phyloP scores from a whole-genome alignment of 2,797 vertebrate genomes.

The Phyllotis vaccarum region DNA sequence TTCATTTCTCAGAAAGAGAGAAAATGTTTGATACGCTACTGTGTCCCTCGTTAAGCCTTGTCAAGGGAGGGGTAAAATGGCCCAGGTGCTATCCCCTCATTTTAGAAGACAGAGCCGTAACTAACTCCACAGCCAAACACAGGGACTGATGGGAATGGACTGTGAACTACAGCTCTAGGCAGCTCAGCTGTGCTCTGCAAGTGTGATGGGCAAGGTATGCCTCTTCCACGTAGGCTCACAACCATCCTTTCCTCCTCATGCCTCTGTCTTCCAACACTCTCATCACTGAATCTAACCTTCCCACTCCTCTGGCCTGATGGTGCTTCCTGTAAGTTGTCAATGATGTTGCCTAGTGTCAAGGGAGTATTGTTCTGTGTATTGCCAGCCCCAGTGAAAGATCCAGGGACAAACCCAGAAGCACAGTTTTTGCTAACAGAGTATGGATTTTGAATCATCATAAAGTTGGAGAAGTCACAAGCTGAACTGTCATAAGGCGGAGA shows the following conservation, averaged over 20 bases:
- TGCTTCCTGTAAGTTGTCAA: not conserved
- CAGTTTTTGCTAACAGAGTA: not conserved
- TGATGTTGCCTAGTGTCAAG: too few relatives aligned
- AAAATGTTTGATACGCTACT: accelerated
- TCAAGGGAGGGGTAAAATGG: not conserved
- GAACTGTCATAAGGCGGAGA: not conserved
- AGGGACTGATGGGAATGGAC: not conserved
- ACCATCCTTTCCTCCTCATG: not conserved
- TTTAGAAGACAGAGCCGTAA: not conserved
- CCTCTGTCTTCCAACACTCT: not conserved
- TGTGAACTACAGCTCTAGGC: accelerated
- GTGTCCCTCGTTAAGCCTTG: not conserved
- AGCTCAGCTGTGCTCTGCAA: not conserved
- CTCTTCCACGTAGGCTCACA: accelerated
- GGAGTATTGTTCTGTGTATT: too few relatives aligned
- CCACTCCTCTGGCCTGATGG: not conserved
- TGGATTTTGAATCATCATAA: not conserved
- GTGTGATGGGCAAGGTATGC: not conserved
- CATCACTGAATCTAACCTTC: not conserved
- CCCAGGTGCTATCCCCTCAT: not conserved
- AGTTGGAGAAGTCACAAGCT: not conserved
- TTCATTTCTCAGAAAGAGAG: not conserved
- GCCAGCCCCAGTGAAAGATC: not conserved
- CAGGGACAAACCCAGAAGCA: not conserved
- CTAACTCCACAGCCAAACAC: not conserved